These are phyloP conservation scores for Nyctibius bracteatus DNA, from an alignment of 2,113 vertebrate species.

Conservation along the genomic window DNA sequence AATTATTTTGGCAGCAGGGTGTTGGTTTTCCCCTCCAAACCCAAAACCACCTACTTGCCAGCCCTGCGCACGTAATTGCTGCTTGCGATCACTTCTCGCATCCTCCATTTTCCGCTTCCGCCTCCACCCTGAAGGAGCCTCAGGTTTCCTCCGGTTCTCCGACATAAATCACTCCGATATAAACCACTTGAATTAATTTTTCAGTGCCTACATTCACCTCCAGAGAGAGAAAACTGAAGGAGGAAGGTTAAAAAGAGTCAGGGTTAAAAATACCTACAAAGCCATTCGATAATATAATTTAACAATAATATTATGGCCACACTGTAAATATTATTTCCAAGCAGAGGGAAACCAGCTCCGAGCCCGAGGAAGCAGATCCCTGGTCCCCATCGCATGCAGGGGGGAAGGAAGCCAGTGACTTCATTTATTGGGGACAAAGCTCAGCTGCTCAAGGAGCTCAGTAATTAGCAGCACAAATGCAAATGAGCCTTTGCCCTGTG, in stretches of 20 bases:
- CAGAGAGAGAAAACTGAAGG: rapidly evolving
- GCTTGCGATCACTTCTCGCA: neutral
- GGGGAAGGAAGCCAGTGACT: neutral
- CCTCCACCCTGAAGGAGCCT: neutral
- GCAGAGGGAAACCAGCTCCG: neutral
- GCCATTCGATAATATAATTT: neutral
- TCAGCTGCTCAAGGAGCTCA: neutral
- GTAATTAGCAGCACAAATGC: neutral
- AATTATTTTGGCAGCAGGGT: neutral
- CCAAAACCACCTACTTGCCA: neutral
- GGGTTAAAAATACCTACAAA: rapidly evolving
- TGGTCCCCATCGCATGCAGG: rapidly evolving
- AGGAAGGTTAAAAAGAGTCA: neutral
- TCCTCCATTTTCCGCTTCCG: conserved; percentile 44
- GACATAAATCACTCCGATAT: rapidly evolving
- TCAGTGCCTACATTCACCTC: rapidly evolving
- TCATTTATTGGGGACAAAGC: neutral
- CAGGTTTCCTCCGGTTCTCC: neutral
- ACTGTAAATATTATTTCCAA: rapidly evolving
- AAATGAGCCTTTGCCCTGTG: neutral
- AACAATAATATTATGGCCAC: rapidly evolving
- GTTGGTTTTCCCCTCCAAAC: neutral
- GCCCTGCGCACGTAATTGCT: neutral
- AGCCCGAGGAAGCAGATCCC: rapidly evolving
- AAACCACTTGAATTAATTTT: neutral